A percentile compares a stretch with the other conserved stretches of the same genome.
Conservation (phyloP, 2,888 invertebrate genomes). For the Fissipunctia ypsillon region DNA sequence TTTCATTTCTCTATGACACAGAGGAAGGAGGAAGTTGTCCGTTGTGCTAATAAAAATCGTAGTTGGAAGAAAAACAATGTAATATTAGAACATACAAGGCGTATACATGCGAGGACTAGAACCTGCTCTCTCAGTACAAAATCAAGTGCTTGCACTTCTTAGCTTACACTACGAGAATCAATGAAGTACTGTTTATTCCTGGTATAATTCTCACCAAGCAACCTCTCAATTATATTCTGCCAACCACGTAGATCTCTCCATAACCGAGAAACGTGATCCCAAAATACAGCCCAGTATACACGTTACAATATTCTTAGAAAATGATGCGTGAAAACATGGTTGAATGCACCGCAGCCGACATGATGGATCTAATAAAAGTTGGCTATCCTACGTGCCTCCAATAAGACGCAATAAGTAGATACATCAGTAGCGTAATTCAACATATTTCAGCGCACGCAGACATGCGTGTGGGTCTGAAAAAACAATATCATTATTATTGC, state of each 20-base stretch:
- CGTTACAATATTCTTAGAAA: conserved; percentile 61
- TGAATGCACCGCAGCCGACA: conserved; percentile 65
- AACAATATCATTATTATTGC: neutral
- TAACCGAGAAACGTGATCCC: conserved; percentile 56
- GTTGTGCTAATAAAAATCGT: neutral
- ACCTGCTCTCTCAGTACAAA: neutral
- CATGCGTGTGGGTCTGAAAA: neutral
- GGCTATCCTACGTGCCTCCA: conserved; percentile 70
- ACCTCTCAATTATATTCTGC: conserved; percentile 20
- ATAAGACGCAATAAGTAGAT: conserved; percentile 42
- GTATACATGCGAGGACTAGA: neutral
- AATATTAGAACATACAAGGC: neutral
- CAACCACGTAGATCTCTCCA: conserved; percentile 33
- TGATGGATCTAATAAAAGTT: conserved; percentile 72
- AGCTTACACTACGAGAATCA: neutral
- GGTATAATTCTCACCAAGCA: conserved; percentile 1
- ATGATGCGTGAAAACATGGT: conserved; percentile 64
- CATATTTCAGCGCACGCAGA: neutral
- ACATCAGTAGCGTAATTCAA: conserved; percentile 34
- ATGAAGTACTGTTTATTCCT: neutral
- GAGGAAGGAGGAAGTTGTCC: neutral
- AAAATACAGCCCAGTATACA: conserved; percentile 45
- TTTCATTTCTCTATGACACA: neutral
- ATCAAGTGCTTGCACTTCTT: neutral
- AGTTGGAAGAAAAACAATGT: neutral